Base-by-base conservation (phyloP, 2,888 invertebrate species). In the Dysmachus trigonus region DNA sequence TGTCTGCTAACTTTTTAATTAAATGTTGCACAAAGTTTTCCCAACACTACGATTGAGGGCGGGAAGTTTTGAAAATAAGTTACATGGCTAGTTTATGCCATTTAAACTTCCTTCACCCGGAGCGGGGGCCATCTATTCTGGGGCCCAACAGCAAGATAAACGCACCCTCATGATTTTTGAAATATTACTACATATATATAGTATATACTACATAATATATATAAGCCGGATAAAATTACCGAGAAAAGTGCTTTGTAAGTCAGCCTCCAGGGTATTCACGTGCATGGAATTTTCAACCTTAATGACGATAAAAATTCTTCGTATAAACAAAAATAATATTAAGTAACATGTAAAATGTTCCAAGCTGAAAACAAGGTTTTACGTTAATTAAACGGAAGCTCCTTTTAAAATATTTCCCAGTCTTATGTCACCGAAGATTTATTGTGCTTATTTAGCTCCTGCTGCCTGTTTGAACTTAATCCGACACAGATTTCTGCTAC, bases 401-500 rank as follows among this genome's bases (percentile, higher is more conserved):
- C 22, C 62, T 73, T 30, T 31, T 31, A 31, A 73, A 73, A 33
- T 73, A 73, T 73, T 73, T 31, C 33, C 33, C 62, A 1, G 73
- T 73, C 33, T 73, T 31, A 73, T 73, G 31, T 73, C 73, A n/a
- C 31, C 73, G 38, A 10, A 35, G 76, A 76, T 76, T 76, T 76
- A 33, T 76, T 35, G 76, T 76, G 76, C 33, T 76, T 76, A 76
- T 76, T 76, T 76, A 27, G 35, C 76, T 38, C 38, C 76, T 38
- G n/a, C 41, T 76, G 22, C 38, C 76, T 76, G 41, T 27, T 76
- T 38, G 27, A 35, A 76, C 15, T 76, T 76, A 76, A 76, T 76
- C 76, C 76, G 35, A 76, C 76, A 38, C 33, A 76, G 76, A 76
- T 76, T 76, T 76, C 62, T 76, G 76, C 41, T 76, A 38, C 76